phyloP scores from a whole-genome alignment of 2,113 vertebrate species.

The Ciconia boyciana region DNA sequence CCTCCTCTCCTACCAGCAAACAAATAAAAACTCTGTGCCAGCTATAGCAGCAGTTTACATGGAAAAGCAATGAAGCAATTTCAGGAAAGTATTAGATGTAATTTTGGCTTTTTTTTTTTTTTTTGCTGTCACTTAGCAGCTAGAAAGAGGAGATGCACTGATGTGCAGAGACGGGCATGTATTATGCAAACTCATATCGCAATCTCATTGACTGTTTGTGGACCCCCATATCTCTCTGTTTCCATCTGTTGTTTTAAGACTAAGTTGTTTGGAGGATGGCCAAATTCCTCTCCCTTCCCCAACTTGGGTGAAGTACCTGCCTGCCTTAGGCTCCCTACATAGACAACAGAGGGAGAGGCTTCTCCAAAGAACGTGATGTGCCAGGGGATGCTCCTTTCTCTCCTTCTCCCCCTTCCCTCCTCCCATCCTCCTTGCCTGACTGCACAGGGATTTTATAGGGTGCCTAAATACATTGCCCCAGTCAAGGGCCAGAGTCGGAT shows the following conservation, averaged over 20 bases:
- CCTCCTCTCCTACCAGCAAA: slow-evolving; percentile 26
- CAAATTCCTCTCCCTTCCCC: slow-evolving; percentile 40
- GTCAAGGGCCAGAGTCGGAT: not conserved
- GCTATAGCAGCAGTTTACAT: slow-evolving; percentile 32
- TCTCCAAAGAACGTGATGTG: not conserved
- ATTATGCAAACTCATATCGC: slow-evolving; percentile 42
- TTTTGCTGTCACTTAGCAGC: slow-evolving; percentile 47
- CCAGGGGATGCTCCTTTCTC: not conserved
- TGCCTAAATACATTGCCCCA: not conserved
- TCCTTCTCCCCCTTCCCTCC: not conserved
- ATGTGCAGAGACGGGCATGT: not conserved
- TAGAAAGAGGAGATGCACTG: not conserved
- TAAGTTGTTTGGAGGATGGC: slow-evolving; percentile 54
- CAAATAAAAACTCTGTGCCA: slow-evolving; percentile 31
- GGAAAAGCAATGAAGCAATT: slow-evolving; percentile 46
- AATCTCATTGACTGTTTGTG: slow-evolving; percentile 39
- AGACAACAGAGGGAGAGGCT: not conserved
- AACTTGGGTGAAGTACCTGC: slow-evolving; percentile 34
- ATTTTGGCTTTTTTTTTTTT: slow-evolving; percentile 17
- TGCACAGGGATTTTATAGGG: not conserved
- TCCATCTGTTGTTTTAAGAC: slow-evolving; percentile 63
- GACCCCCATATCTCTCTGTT: slow-evolving; percentile 28
- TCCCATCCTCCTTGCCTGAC: not conserved
- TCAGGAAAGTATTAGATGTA: slow-evolving; percentile 36
- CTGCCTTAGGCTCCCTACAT: not conserved